Conservation (phyloP, 2,797 vertebrate species). For the Benthosema pterotum region DNA sequence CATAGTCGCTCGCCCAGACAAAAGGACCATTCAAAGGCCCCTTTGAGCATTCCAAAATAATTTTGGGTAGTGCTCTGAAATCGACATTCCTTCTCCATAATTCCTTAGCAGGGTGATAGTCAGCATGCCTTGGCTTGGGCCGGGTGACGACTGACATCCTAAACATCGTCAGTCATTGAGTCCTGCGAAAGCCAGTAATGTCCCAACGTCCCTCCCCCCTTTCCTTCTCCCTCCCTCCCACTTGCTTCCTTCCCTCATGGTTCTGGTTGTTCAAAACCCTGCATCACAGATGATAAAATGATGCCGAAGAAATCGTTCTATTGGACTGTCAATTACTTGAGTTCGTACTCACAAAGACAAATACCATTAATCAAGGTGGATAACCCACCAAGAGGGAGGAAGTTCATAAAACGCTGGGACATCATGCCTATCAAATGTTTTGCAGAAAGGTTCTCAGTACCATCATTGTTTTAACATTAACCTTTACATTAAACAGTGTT, state of each 20-base stretch:
- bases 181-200: conserved; percentile 52
- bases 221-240: conserved; percentile 9
- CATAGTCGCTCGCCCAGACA: conserved; percentile 58
- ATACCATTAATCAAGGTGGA: conserved; percentile 47
- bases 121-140: conserved; percentile 74
- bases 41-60: conserved; percentile 66
- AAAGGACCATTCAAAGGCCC: conserved; percentile 70
- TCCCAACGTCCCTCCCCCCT: conserved; percentile 15
- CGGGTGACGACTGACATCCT: conserved; percentile 70
- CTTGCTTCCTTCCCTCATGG: neutral
- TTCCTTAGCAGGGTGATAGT: conserved; percentile 66
- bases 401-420: conserved; percentile 38
- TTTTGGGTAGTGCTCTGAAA: conserved; percentile 69
- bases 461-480: neutral
- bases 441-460: too few species aligned
- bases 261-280: conserved; percentile 11
- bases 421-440: neutral
- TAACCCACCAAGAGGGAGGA: conserved; percentile 55
- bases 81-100: conserved; percentile 75
- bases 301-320: conserved; percentile 44
- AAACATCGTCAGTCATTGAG: conserved; percentile 51
- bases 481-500: conserved; percentile 15
- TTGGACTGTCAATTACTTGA: conserved; percentile 41
- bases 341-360: conserved; percentile 52
- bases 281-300: conserved; percentile 51